A percentile compares a stretch with the other conserved stretches of the same genome.
These are phyloP conservation scores for Melanotus villosus DNA, from an alignment of 2,888 invertebrate species.

Conservation along the genomic window DNA sequence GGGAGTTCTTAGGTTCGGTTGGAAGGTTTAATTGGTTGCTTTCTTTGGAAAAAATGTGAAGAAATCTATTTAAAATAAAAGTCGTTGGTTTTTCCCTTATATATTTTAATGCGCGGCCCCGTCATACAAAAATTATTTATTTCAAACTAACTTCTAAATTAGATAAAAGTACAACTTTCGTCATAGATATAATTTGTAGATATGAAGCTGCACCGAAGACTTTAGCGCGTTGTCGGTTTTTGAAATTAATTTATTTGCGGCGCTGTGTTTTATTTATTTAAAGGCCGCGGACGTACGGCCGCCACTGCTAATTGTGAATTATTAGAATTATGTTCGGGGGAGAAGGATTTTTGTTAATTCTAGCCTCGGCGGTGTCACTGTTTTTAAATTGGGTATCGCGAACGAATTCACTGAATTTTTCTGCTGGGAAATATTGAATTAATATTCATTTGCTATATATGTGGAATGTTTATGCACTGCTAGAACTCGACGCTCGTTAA, in stretches of 20 bases:
- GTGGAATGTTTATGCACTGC: conserved; percentile 22
- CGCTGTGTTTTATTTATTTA: conserved; percentile 61
- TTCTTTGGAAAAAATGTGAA: too few relatives aligned
- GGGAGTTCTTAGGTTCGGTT: too few relatives aligned
- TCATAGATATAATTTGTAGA: conserved; percentile 63
- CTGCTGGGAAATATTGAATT: conserved; percentile 66
- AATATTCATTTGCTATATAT: conserved; percentile 63
- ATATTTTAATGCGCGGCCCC: conserved; percentile 39
- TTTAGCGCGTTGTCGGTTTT: conserved; percentile 56
- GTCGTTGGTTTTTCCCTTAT: conserved; percentile 28
- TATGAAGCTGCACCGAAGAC: conserved; percentile 55
- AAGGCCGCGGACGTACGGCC: conserved; percentile 58
- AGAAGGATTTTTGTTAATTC: conserved; percentile 59
- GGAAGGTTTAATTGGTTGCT: too few relatives aligned
- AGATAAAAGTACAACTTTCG: conserved; percentile 65
- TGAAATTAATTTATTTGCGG: conserved; percentile 62
- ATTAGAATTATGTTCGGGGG: conserved; percentile 64
- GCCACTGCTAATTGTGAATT: conserved; percentile 63
- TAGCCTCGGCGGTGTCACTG: conserved; percentile 47
- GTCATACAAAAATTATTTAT: conserved; percentile 45
- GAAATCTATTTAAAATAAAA: background rate
- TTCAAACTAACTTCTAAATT: conserved; percentile 62
- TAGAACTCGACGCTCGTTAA: conserved; percentile 4
- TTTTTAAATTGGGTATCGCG: conserved; percentile 58
- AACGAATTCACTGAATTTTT: conserved; percentile 62